Percentiles rank a stretch among this genome's conserved stretches.
Evolutionary conservation across 2,888 invertebrate genomes (phyloP).

Genomic region (Beris morrisii): DNA sequence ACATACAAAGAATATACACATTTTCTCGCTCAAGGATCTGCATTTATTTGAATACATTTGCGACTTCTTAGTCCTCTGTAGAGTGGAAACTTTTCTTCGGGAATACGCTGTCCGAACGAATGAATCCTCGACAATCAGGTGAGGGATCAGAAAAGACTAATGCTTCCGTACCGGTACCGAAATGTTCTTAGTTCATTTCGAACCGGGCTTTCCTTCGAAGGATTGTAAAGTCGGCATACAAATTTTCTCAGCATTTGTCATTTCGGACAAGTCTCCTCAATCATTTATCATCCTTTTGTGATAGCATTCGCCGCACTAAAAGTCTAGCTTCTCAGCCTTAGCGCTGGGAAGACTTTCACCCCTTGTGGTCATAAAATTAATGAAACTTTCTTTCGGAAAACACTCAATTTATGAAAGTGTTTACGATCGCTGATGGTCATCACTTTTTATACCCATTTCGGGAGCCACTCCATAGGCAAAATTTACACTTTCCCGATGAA

Average conservation of each 20-base stretch:
- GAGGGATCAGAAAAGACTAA: constrained; percentile 23
- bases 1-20: constrained; percentile 8
- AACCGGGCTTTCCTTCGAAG: not conserved
- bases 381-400: constrained; percentile 13
- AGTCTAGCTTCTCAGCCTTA: not conserved
- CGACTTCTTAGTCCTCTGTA: constrained; percentile 12
- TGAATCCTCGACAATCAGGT: constrained; percentile 24
- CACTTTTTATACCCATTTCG: not conserved
- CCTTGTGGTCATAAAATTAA: constrained; percentile 18
- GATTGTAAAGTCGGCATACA: not conserved
- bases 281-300: constrained; percentile 28
- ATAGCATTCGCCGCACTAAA: not conserved
- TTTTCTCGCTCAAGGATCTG: constrained; percentile 27
- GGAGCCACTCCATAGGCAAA: not conserved
- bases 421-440: constrained; percentile 1
- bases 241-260: constrained; percentile 18
- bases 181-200: too few relatives aligned
- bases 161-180: constrained; percentile 11
- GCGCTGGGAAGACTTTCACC: not conserved
- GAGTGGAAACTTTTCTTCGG: too few relatives aligned
- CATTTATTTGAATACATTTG: constrained; percentile 33
- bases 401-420: not conserved
- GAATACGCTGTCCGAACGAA: not conserved
- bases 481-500: constrained; percentile 15
- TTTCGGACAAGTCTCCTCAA: constrained; percentile 6